A percentile compares a stretch with the other conserved stretches of the same genome.
phyloP scores from a whole-genome alignment of 2,113 vertebrate species.

The Ranitomeya imitator region DNA sequence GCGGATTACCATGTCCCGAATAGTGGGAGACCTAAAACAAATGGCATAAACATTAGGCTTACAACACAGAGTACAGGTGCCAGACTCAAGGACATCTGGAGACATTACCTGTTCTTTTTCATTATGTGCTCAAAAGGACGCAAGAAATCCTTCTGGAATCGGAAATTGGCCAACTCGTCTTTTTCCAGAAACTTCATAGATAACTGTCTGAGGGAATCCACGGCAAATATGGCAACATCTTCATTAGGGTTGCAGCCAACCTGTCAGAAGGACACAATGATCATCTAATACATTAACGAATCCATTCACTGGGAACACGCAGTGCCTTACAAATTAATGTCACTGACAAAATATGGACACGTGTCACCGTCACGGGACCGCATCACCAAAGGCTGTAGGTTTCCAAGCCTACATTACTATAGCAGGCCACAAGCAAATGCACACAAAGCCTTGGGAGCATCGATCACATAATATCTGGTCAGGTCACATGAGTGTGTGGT shows the following conservation, averaged over 20 bases:
- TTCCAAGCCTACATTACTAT: too few species aligned
- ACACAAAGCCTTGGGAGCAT: too few species aligned
- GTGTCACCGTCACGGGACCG: too few species aligned
- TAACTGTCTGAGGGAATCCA: conserved; percentile 93
- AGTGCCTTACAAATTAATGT: too few species aligned
- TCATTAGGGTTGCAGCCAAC: conserved; percentile 98
- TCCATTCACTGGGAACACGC: too few species aligned
- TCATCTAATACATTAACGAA: neutral
- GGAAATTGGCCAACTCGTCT: conserved; percentile 96
- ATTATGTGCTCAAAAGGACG: conserved; percentile 97
- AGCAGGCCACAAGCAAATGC: too few species aligned
- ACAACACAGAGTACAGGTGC: neutral
- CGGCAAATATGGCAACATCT: conserved; percentile 96
- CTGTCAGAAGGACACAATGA: conserved; percentile 64
- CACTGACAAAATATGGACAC: too few species aligned
- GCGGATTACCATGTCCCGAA: conserved; percentile 96
- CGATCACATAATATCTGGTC: too few species aligned
- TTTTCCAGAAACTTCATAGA: conserved; percentile 99
- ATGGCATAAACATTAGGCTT: neutral
- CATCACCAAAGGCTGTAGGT: too few species aligned
- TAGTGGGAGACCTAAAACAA: conserved; percentile 84
- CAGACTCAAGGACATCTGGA: neutral
- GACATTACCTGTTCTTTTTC: conserved; percentile 92
- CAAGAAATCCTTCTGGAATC: conserved; percentile 97
- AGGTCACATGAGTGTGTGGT: too few species aligned